These are phyloP conservation scores for Ploceus nigricollis DNA, from an alignment of 2,113 vertebrate genomes.

Conservation along the genomic window DNA sequence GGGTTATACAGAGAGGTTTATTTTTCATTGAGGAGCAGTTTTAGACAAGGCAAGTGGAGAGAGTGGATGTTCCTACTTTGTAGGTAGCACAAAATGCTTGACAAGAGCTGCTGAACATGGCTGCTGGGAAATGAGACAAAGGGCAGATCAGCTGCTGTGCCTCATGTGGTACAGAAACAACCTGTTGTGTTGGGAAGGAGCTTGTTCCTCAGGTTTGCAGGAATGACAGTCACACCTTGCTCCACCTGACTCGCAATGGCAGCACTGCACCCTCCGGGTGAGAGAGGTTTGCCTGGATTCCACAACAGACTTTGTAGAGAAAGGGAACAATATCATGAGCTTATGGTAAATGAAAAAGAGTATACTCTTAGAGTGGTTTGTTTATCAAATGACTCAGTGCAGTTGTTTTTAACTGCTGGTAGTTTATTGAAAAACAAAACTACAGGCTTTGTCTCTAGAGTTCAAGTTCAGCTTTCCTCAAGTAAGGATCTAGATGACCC, in stretches of 20 bases:
- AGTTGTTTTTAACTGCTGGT: background rate
- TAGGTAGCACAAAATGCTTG: background rate
- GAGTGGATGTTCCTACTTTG: background rate
- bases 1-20: background rate
- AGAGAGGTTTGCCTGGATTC: background rate
- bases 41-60: background rate
- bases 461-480: background rate
- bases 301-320: background rate
- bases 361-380: background rate
- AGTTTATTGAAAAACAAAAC: background rate
- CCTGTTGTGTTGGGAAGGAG: background rate
- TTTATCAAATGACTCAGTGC: background rate
- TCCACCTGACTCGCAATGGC: background rate
- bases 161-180: background rate
- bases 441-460: background rate
- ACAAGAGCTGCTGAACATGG: background rate
- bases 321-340: background rate
- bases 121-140: background rate
- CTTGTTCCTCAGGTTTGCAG: slow-evolving; percentile 34
- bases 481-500: background rate
- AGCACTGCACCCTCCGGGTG: background rate
- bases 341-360: background rate
- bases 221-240: background rate
- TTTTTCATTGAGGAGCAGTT: background rate
- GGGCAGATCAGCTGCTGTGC: background rate